phyloP scores from a whole-genome alignment of 2,888 invertebrate species.

The Apantesis nais region DNA sequence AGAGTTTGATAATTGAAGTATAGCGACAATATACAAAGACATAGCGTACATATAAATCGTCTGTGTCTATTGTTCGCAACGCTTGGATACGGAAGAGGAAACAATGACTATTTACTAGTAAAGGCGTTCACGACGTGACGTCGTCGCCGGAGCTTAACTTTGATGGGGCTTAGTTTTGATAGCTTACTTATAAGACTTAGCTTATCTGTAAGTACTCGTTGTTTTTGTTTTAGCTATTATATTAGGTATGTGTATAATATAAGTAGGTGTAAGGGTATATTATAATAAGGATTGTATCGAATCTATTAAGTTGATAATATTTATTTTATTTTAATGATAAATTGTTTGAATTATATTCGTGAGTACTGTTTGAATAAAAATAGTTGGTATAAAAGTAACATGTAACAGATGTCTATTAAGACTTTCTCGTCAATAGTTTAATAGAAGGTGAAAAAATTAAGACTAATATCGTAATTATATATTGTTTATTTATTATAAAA shows the following conservation, averaged over 20 bases:
- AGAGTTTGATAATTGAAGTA: slow-evolving; percentile 24
- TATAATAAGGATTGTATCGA: not conserved
- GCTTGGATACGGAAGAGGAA: slow-evolving; percentile 24
- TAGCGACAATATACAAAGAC: slow-evolving; percentile 8
- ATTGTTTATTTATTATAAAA: not conserved
- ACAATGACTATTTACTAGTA: slow-evolving; percentile 10
- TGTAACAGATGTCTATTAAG: not conserved
- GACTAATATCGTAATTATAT: not conserved
- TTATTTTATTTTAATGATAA: not conserved
- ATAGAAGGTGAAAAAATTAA: not conserved
- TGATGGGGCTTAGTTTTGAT: slow-evolving; percentile 12
- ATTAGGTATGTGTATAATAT: not conserved
- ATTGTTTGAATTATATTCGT: not conserved
- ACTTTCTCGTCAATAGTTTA: not conserved
- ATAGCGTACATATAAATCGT: slow-evolving; percentile 17
- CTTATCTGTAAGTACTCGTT: slow-evolving; percentile 9
- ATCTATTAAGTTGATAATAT: not conserved
- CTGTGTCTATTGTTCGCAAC: slow-evolving; percentile 24
- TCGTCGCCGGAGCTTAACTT: slow-evolving; percentile 1
- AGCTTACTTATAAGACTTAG: slow-evolving; percentile 7
- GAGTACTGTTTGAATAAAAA: not conserved
- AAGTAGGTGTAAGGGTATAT: not conserved
- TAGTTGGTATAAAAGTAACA: not conserved
- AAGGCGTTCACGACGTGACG: slow-evolving; percentile 6
- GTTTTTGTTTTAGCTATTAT: not conserved